Evolutionary conservation across 2,888 invertebrate species (phyloP).

Genomic region (Hydropsyche betteni): DNA sequence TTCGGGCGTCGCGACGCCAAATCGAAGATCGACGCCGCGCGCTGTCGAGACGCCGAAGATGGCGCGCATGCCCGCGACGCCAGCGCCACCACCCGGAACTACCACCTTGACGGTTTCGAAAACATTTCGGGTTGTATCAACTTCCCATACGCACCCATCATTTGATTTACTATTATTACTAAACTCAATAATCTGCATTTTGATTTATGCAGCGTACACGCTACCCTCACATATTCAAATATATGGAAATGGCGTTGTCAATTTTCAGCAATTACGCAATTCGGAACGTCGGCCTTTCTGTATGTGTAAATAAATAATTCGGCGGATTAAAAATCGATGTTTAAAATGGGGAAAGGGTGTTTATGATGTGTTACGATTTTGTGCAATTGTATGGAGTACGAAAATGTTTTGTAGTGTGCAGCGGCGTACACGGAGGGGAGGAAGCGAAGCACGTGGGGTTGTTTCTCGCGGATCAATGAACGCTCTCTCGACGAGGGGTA

Average conservation of each 20-base stretch:
- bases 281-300: no score
- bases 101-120: no score
- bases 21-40: slow-evolving; percentile 22
- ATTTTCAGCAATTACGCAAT: no score
- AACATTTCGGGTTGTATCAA: not conserved
- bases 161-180: not conserved
- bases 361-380: no score
- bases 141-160: not conserved
- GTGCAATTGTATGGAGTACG: not conserved
- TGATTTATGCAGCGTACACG: no score
- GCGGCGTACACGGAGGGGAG: not conserved
- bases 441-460: slow-evolving; percentile 18
- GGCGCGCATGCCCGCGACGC: not conserved
- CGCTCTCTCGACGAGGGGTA: slow-evolving; percentile 13
- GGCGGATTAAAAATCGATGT: not conserved
- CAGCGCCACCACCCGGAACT: not conserved
- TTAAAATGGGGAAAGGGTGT: not conserved
- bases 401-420: not conserved
- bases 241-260: no score
- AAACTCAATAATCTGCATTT: no score
- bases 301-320: no score
- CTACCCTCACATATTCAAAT: no score
- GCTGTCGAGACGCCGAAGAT: not conserved
- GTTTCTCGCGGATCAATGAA: slow-evolving; percentile 26
- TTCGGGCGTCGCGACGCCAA: slow-evolving; percentile 7